These are phyloP conservation scores for Mythimna albipuncta DNA, from an alignment of 2,888 invertebrate genomes.

Conservation along the genomic window DNA sequence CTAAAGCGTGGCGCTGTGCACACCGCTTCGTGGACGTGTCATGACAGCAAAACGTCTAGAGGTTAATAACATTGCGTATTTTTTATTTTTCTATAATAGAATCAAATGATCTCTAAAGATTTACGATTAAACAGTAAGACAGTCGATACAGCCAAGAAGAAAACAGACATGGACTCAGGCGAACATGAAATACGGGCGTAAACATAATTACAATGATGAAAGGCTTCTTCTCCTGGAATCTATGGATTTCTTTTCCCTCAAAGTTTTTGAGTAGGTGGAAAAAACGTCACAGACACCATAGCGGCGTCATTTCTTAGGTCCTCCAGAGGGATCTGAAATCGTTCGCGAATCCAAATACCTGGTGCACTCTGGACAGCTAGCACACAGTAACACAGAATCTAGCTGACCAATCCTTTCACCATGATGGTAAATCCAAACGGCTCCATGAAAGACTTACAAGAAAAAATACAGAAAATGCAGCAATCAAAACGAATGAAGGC, in stretches of 20 bases:
- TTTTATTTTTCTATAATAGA: conserved; percentile 20
- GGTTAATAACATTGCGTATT: conserved; percentile 41
- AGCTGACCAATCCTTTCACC: too few relatives aligned
- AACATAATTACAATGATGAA: neutral
- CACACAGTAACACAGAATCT: too few relatives aligned
- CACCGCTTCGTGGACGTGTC: conserved; percentile 44
- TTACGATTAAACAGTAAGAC: too few relatives aligned
- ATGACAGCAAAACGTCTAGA: conserved; percentile 41
- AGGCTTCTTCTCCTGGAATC: too few relatives aligned
- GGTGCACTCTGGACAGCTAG: too few relatives aligned
- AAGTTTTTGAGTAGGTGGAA: too few relatives aligned
- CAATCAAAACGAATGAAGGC: neutral
- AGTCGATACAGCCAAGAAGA: neutral
- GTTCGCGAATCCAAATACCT: too few relatives aligned
- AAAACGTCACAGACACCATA: too few relatives aligned
- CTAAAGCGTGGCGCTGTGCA: conserved; percentile 67
- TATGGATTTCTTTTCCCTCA: too few relatives aligned
- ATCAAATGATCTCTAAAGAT: neutral
- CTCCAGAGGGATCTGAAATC: too few relatives aligned
- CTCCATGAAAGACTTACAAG: neutral
- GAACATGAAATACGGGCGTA: neutral
- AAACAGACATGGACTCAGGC: neutral
- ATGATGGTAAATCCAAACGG: too few relatives aligned
- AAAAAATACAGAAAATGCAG: neutral
- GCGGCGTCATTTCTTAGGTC: too few relatives aligned